Conservation (phyloP, 2,113 vertebrate species). For the Chauna torquata region DNA sequence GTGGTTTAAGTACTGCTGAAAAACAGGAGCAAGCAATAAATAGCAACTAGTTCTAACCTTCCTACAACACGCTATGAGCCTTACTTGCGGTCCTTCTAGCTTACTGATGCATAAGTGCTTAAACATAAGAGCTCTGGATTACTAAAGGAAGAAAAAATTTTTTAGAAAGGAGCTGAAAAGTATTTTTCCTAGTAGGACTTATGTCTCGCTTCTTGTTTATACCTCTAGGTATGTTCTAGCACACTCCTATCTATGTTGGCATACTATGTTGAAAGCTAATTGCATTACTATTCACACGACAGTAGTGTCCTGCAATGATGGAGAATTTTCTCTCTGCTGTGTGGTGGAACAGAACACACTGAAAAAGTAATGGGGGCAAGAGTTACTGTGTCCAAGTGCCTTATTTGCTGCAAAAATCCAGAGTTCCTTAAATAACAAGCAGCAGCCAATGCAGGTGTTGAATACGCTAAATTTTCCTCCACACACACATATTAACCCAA, state of each 20-base stretch:
- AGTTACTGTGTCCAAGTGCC: background rate
- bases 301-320: rapidly evolving
- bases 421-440: background rate
- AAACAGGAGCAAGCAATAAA: background rate
- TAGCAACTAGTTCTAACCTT: background rate
- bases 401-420: background rate
- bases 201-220: background rate
- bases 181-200: background rate
- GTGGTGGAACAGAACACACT: background rate
- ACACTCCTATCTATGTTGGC: background rate
- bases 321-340: background rate
- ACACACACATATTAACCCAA: background rate
- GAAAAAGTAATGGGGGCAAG: background rate
- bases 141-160: background rate
- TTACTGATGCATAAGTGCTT: background rate
- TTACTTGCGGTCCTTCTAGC: background rate
- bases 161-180: background rate
- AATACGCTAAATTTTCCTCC: background rate
- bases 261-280: background rate
- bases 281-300: background rate
- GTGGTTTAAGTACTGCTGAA: background rate
- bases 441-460: background rate
- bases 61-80: background rate
- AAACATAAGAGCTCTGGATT: background rate
- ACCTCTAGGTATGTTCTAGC: background rate